Evolutionary conservation across 2,113 vertebrate species (phyloP), one percentile per base, ranked within the genome.

Genomic region (Malurus elegans): DNA sequence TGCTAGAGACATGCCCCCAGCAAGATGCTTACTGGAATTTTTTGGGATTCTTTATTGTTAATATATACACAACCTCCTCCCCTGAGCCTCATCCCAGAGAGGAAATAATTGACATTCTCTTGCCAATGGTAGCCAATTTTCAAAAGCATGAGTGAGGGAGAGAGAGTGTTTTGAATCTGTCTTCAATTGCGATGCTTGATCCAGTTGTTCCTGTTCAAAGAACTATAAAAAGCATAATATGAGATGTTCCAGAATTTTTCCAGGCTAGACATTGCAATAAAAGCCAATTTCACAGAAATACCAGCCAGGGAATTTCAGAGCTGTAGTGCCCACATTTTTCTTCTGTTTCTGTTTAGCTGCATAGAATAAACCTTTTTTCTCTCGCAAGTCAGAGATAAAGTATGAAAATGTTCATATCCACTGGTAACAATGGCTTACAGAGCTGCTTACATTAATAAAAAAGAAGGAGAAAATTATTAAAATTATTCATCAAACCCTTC

Each of bases 51-150:
- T 60, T 87, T 80, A 40, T 81, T 71, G 8, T n/a, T 71, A 71
- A 56, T 67, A 51, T 20, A 60, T 9, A 19, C 21, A 38, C 2
- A 50, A 21, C 34, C 24, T 88, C 28, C 40, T 75, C 53, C 17
- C n/a, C 48, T 34, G 61, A 90, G 28, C 53, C 19, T 90, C 24
- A 69, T 53, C 44, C 28, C 50, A 85, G 31, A 72, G n/a, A 86
- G 85, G 74, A 96, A 94, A 94, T 93, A 79, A 93, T 86, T 73
- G 71, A 8, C 79, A 86, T 93, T 82, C 71, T 75, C 92, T 88
- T 94, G 62, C n/a, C 62, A 79, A 34, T 21, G 26, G 71, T 18
- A 53, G 45, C 8, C 0, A 0, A 28, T 66, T 57, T 93, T 83
- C 67, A 79, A 88, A 92, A 66, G n/a, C 9, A 8, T 5, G 10